Conservation (phyloP, 1,140 invertebrate genomes). For the Aleiodes sp. region DNA sequence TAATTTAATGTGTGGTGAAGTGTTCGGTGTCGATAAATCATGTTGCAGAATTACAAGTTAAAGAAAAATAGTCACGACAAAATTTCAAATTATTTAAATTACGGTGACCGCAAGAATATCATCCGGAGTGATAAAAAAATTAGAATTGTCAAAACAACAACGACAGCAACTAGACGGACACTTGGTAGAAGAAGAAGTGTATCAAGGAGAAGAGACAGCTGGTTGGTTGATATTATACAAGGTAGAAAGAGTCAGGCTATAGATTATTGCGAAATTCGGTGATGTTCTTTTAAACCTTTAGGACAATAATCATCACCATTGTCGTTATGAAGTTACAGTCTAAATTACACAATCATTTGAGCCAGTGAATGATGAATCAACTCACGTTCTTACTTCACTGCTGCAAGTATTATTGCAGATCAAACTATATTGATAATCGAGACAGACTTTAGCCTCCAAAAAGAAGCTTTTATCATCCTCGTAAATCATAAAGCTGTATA, state of each 20-base stretch:
- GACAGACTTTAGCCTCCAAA: neutral
- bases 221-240: constrained; percentile 49
- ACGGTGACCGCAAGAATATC: neutral
- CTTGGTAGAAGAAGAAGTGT: constrained; percentile 16
- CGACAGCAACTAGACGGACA: constrained; percentile 29
- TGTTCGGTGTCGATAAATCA: neutral
- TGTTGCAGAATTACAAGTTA: neutral
- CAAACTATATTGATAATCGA: too few relatives aligned
- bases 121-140: neutral
- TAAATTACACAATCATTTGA: too few relatives aligned
- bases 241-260: constrained; percentile 39
- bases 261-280: neutral
- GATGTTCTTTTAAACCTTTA: too few relatives aligned
- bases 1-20: neutral
- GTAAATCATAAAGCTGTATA: neutral
- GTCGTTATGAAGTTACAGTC: too few relatives aligned
- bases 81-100: constrained; percentile 31
- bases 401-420: too few relatives aligned
- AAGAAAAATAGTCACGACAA: neutral
- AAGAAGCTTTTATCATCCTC: neutral
- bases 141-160: neutral
- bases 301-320: too few relatives aligned
- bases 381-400: too few relatives aligned
- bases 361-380: too few relatives aligned
- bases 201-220: constrained; percentile 41